Conservation (phyloP, 2,797 vertebrate genomes). For the Crocodylus rhombifer region DNA sequence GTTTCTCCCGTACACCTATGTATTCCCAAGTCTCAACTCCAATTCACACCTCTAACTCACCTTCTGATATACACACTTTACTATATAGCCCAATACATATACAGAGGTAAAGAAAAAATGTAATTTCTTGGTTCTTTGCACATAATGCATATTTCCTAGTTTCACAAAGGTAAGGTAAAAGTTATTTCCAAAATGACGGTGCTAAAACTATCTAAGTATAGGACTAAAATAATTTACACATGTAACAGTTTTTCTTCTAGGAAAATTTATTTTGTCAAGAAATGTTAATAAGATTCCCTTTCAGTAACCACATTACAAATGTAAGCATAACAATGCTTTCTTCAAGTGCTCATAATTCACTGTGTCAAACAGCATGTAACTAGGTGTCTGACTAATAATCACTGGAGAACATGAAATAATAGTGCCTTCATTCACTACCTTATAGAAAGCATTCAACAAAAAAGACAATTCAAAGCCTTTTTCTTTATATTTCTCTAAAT, state of each 20-base stretch:
- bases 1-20: background rate
- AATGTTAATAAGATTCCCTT: background rate
- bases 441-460: background rate
- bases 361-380: background rate
- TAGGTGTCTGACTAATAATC: background rate
- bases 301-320: background rate
- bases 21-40: conserved; percentile 56
- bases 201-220: conserved; percentile 56
- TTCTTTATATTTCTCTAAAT: conserved; percentile 41
- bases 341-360: background rate
- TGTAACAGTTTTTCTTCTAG: background rate
- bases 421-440: background rate
- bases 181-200: conserved; percentile 60
- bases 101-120: conserved; percentile 32
- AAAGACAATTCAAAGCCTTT: conserved; percentile 24
- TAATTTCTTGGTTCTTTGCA: conserved; percentile 50
- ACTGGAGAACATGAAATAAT: background rate
- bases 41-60: conserved; percentile 55
- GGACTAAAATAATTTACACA: conserved; percentile 24
- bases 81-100: conserved; percentile 22
- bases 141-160: conserved; percentile 44
- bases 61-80: conserved; percentile 49
- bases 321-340: background rate
- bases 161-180: conserved; percentile 13
- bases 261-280: conserved; percentile 10